A percentile compares a stretch with the other conserved stretches of the same genome.
phyloP scores from a whole-genome alignment of 2,797 vertebrate genomes.

The Rhinichthys osculus region DNA sequence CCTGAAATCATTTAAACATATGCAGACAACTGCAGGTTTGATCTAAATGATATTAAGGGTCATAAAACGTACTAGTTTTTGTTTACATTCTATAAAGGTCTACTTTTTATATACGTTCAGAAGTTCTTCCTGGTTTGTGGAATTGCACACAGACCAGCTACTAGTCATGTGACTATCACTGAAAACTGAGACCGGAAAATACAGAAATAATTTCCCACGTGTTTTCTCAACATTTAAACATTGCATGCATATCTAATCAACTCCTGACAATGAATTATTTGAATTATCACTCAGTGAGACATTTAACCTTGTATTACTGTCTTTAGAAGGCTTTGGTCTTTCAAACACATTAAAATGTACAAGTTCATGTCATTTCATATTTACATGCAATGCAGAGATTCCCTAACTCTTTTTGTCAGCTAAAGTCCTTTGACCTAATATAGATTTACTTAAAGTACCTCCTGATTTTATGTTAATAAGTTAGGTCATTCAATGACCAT shows the following conservation, averaged over 20 bases:
- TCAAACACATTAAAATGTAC: too few species aligned
- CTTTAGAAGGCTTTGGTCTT: too few species aligned
- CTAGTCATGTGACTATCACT: neutral
- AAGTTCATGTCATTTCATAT: too few species aligned
- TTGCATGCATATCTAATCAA: neutral
- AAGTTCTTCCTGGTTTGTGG: neutral
- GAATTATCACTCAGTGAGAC: neutral
- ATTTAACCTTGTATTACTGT: too few species aligned
- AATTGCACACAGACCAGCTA: too few species aligned
- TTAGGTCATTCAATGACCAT: too few species aligned
- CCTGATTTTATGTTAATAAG: too few species aligned
- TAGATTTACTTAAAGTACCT: too few species aligned
- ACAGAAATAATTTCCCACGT: neutral
- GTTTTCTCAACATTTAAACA: neutral
- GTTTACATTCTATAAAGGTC: neutral
- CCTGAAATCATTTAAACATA: neutral
- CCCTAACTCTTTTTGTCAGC: neutral
- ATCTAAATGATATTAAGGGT: neutral
- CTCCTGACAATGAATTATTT: neutral
- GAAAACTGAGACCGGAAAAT: neutral
- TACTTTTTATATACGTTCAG: neutral
- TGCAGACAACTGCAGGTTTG: neutral
- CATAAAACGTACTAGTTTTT: neutral
- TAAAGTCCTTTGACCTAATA: too few species aligned
- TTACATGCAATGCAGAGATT: neutral